Percentiles rank a stretch among this genome's conserved stretches.
These are phyloP conservation scores for Iguana delicatissima DNA, from an alignment of 2,797 vertebrate genomes.

Conservation along the genomic window DNA sequence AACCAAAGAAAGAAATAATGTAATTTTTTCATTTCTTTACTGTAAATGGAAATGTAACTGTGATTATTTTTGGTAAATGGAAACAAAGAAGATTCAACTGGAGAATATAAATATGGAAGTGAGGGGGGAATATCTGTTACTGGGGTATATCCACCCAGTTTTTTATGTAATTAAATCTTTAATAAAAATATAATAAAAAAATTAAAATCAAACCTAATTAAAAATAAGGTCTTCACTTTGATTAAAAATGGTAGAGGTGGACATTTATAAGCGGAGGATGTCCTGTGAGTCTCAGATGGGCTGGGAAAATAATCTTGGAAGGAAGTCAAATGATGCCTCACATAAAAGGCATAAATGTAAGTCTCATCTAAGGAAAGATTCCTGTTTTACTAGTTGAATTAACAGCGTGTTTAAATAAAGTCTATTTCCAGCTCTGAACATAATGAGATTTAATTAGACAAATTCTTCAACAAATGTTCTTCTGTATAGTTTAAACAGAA, in stretches of 20 bases:
- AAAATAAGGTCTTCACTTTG: background rate
- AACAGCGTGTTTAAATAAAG: background rate
- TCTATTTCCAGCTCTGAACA: background rate
- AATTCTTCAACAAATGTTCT: background rate
- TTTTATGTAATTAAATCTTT: too few species aligned
- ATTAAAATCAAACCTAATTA: background rate
- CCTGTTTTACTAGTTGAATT: background rate
- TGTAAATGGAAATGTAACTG: too few species aligned
- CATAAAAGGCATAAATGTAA: background rate
- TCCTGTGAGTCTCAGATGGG: background rate
- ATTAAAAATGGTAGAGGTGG: background rate
- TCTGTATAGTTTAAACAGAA: background rate
- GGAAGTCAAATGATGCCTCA: background rate
- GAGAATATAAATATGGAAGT: too few species aligned
- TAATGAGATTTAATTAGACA: slow-evolving; percentile 1
- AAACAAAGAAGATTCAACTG: too few species aligned
- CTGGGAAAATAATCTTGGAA: background rate
- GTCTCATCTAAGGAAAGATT: background rate
- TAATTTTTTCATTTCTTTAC: too few species aligned
- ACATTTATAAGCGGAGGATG: background rate
- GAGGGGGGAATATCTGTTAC: too few species aligned
- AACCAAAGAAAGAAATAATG: too few species aligned
- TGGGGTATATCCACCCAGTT: too few species aligned
- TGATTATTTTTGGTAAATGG: too few species aligned
- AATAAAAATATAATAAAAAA: too few species aligned